Percentiles rank a stretch among this genome's conserved stretches.
phyloP scores from a whole-genome alignment of 2,888 invertebrate species.

The Drosophila histrio region DNA sequence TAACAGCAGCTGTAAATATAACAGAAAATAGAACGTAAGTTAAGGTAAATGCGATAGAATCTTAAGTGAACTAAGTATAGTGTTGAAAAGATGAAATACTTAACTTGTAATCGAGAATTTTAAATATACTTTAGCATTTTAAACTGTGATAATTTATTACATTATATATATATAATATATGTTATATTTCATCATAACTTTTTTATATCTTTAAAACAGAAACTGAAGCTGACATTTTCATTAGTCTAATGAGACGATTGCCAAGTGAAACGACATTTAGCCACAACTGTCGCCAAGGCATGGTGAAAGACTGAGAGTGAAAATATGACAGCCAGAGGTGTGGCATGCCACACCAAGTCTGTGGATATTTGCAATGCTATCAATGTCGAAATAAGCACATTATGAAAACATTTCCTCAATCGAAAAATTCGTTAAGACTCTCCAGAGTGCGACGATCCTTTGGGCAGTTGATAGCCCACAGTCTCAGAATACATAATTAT shows the following conservation, averaged over 20 bases:
- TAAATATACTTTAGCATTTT: background rate
- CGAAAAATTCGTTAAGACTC: background rate
- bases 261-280: background rate
- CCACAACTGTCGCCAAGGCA: background rate
- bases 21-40: background rate
- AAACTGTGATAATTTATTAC: background rate
- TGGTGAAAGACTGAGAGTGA: background rate
- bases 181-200: background rate
- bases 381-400: slow-evolving; percentile 60
- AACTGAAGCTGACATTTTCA: slow-evolving; percentile 1
- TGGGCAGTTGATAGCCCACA: slow-evolving; percentile 19
- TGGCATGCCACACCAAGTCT: slow-evolving; percentile 4
- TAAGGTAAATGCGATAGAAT: too few species aligned
- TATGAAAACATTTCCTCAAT: slow-evolving; percentile 24
- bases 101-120: background rate
- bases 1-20: slow-evolving; percentile 59
- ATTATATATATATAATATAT: background rate
- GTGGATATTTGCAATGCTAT: slow-evolving; percentile 60
- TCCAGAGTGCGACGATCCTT: background rate
- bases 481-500: slow-evolving; percentile 54
- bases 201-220: background rate
- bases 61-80: background rate
- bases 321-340: background rate
- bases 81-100: too few species aligned
- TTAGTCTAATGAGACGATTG: background rate